Percentiles rank a stretch among this genome's conserved stretches.
Evolutionary conservation across 2,797 vertebrate species (phyloP).

Genomic region (Geotrypetes seraphini): DNA sequence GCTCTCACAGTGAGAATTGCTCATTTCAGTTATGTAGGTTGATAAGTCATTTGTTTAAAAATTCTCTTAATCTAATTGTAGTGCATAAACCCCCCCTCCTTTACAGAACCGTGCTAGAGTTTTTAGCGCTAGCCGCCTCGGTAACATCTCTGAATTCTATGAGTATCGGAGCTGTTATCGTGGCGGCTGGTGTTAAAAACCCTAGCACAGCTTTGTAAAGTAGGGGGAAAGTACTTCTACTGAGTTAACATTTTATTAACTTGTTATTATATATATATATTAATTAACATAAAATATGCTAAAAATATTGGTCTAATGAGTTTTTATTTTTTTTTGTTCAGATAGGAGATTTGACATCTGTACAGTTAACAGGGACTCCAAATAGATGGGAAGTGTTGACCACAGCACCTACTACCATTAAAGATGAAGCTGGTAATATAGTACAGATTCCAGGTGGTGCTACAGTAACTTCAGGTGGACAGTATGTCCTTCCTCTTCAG

Average conservation of each 20-base stretch:
- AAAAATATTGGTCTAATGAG: too few relatives aligned
- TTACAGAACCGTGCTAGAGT: too few relatives aligned
- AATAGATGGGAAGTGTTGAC: conserved; percentile 94
- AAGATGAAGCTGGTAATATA: conserved; percentile 88
- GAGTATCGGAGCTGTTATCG: too few relatives aligned
- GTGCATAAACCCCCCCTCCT: too few relatives aligned
- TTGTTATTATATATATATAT: not conserved
- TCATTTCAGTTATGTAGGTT: too few relatives aligned
- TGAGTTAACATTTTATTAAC: not conserved
- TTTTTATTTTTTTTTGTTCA: conserved; percentile 49
- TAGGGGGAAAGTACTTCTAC: not conserved
- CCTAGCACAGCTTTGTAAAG: too few relatives aligned
- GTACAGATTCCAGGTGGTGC: conserved; percentile 88
- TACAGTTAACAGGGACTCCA: conserved; percentile 77
- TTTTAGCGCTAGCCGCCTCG: too few relatives aligned
- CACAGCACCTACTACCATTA: conserved; percentile 69
- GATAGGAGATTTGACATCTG: conserved; percentile 77
- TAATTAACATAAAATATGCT: conserved; percentile 28
- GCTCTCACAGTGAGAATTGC: too few relatives aligned
- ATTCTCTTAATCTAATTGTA: not conserved
- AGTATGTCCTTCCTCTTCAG: conserved; percentile 96
- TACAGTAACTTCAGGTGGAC: conserved; percentile 88
- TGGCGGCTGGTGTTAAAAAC: too few relatives aligned
- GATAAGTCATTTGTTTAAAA: too few relatives aligned
- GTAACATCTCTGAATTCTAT: too few relatives aligned